Evolutionary conservation across 2,888 invertebrate species (phyloP).

Genomic region (Drosophila algonquin): DNA sequence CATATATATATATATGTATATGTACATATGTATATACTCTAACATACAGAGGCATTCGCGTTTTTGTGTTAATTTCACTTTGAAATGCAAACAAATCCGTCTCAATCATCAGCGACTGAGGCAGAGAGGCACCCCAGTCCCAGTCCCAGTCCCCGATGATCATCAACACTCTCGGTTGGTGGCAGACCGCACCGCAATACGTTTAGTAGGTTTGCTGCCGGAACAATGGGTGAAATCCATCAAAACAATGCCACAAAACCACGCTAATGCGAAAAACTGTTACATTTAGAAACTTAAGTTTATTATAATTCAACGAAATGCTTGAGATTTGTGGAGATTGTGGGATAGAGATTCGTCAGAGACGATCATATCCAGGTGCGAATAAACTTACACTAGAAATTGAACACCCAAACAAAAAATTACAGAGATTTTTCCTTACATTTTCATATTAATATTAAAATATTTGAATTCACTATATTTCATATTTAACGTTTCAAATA

Average conservation of each 20-base stretch:
- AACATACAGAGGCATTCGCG: conserved; percentile 30
- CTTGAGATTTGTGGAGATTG: conserved; percentile 5
- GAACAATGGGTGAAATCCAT: conserved; percentile 46
- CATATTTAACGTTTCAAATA: too few relatives aligned
- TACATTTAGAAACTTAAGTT: conserved; percentile 8
- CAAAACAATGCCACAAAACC: conserved; percentile 20
- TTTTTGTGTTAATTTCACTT: conserved; percentile 62
- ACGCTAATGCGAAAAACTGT: conserved; percentile 18
- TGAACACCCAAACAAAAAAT: too few relatives aligned
- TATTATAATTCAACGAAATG: conserved; percentile 4
- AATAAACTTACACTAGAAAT: too few relatives aligned
- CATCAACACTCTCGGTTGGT: conserved; percentile 38
- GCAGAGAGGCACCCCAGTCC: not conserved
- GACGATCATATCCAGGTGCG: not conserved
- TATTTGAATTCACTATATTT: too few relatives aligned
- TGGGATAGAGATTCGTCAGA: not conserved
- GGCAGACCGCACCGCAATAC: conserved; percentile 26
- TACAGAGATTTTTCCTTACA: too few relatives aligned
- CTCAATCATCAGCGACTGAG: conserved; percentile 51
- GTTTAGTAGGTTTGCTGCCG: conserved; percentile 19
- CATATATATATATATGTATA: not conserved
- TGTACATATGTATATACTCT: conserved; percentile 2
- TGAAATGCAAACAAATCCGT: conserved; percentile 67
- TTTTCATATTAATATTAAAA: too few relatives aligned
- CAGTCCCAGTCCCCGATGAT: conserved; percentile 5